Evolutionary conservation across 2,888 invertebrate genomes (phyloP).

Genomic region (Corythucha ciliata): DNA sequence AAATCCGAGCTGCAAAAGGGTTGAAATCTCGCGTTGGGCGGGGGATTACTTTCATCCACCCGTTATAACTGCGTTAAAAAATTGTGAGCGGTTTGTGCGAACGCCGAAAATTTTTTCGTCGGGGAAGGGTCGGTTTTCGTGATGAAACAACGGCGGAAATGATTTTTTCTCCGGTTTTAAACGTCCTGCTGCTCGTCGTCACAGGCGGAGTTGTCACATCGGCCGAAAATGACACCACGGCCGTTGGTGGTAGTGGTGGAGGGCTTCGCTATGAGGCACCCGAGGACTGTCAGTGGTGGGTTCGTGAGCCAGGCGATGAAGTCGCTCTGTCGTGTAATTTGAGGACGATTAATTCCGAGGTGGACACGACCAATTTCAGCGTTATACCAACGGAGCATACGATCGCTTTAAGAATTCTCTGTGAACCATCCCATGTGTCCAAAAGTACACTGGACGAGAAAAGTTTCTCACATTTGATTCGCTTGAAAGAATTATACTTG

Average conservation of each 20-base stretch:
- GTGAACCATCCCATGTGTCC: constrained; percentile 69
- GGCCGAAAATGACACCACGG: constrained; percentile 24
- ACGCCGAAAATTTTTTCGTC: no score
- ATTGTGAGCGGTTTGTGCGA: no score
- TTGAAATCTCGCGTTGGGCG: no score
- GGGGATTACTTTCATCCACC: no score
- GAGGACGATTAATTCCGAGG: constrained; percentile 76
- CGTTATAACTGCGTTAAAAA: no score
- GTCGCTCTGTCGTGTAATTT: constrained; percentile 69
- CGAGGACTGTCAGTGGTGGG: constrained; percentile 75
- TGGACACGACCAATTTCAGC: constrained; percentile 79
- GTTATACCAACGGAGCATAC: constrained; percentile 77
- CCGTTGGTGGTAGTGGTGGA: constrained; percentile 38
- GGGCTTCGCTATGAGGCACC: constrained; percentile 67
- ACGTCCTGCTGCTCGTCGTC: no score
- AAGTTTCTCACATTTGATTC: constrained; percentile 69
- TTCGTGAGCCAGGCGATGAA: constrained; percentile 50
- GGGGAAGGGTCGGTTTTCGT: no score
- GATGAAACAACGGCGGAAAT: no score
- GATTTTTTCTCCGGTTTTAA: no score
- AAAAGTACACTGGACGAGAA: constrained; percentile 66
- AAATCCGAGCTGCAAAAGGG: no score
- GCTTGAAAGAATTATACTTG: constrained; percentile 68
- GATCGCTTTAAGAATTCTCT: constrained; percentile 66
- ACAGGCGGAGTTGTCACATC: no score